phyloP scores from a whole-genome alignment of 2,797 vertebrate species.

The Sebastes elongatus region DNA sequence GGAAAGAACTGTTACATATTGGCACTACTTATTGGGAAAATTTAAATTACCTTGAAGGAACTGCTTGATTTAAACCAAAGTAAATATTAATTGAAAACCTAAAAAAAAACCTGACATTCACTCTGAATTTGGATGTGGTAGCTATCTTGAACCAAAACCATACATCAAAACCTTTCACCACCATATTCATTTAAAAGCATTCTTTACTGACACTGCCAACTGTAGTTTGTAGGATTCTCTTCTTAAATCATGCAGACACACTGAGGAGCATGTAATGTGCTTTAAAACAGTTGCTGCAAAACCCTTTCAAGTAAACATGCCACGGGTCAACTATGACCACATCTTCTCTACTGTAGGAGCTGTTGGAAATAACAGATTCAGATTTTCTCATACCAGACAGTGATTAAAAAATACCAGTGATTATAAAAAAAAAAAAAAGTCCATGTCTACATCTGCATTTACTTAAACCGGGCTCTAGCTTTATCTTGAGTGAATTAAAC shows the following conservation, averaged over 20 bases:
- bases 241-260: slow-evolving; percentile 36
- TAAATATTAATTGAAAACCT: neutral
- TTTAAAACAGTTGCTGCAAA: neutral
- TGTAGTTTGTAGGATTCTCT: slow-evolving; percentile 32
- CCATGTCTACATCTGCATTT: slow-evolving; percentile 29
- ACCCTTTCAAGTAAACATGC: neutral
- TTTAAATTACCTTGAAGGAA: neutral
- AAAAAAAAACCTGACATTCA: slow-evolving; percentile 4
- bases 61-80: neutral
- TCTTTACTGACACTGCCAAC: slow-evolving; percentile 33
- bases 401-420: slow-evolving; percentile 19
- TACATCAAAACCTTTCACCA: slow-evolving; percentile 27
- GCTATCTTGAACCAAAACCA: slow-evolving; percentile 4
- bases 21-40: neutral
- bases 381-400: slow-evolving; percentile 9
- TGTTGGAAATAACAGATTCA: slow-evolving; percentile 1
- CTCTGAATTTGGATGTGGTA: neutral
- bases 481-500: slow-evolving; percentile 2
- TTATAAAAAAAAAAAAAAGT: neutral
- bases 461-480: neutral
- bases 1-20: neutral
- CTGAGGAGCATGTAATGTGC: neutral
- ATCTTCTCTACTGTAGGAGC: neutral
- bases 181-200: slow-evolving; percentile 30
- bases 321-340: neutral